Conservation (phyloP, 2,888 invertebrate species). For the Sycophila texana region DNA sequence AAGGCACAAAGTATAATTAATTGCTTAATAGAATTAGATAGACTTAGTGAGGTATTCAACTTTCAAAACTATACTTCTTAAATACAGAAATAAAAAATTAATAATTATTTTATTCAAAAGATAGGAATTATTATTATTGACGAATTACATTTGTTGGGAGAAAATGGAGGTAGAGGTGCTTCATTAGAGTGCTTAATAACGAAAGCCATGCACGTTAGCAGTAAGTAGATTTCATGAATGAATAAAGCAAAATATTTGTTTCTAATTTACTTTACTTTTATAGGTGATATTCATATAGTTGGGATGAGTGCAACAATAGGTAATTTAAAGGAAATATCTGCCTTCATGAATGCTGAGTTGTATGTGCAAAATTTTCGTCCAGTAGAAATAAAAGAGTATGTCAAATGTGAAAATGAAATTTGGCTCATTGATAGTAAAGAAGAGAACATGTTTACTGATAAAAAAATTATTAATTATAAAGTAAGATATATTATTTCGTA, state of each 20-base stretch:
- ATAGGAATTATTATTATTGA: slow-evolving; percentile 83
- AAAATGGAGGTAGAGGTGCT: slow-evolving; percentile 87
- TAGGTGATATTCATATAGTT: slow-evolving; percentile 87
- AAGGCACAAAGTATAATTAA: slow-evolving; percentile 92
- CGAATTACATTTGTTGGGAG: slow-evolving; percentile 95
- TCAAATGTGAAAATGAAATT: slow-evolving; percentile 84
- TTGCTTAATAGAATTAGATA: slow-evolving; percentile 86
- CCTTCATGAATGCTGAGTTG: slow-evolving; percentile 88
- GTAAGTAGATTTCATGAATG: slow-evolving; percentile 76
- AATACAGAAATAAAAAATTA: not conserved
- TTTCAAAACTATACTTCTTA: slow-evolving; percentile 8
- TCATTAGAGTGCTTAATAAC: slow-evolving; percentile 89
- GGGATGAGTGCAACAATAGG: slow-evolving; percentile 99
- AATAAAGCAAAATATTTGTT: not conserved
- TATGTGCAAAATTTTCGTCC: slow-evolving; percentile 93
- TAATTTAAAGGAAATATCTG: slow-evolving; percentile 88
- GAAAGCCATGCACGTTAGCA: slow-evolving; percentile 84
- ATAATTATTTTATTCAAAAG: slow-evolving; percentile 56
- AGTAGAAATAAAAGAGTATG: slow-evolving; percentile 88
- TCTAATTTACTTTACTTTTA: slow-evolving; percentile 50
- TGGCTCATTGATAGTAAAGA: slow-evolving; percentile 78
- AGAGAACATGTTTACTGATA: slow-evolving; percentile 78
- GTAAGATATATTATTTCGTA: slow-evolving; percentile 67
- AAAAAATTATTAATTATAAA: slow-evolving; percentile 77
- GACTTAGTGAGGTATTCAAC: slow-evolving; percentile 78